Conservation (phyloP, 2,797 vertebrate species). For the Alfaro cultratus region DNA sequence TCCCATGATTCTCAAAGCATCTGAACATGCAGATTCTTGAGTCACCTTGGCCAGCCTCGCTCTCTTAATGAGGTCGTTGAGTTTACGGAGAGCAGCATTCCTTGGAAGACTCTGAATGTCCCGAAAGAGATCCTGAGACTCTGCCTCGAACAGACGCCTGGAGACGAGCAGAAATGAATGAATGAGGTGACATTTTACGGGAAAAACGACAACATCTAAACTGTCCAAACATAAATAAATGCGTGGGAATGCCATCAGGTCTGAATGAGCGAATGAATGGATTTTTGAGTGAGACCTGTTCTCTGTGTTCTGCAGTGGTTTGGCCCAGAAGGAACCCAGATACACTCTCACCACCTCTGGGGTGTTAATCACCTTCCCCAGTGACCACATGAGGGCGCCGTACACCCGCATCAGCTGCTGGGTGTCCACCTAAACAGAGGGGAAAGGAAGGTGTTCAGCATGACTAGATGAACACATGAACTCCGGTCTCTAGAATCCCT, state of each 20-base stretch:
- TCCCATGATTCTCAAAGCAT: constrained; percentile 17
- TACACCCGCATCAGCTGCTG: constrained; percentile 98
- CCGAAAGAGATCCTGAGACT: constrained; percentile 93
- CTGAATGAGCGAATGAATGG: neutral
- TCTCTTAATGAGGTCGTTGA: constrained; percentile 97
- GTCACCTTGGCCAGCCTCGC: constrained; percentile 95
- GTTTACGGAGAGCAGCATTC: constrained; percentile 94
- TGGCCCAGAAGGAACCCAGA: constrained; percentile 96
- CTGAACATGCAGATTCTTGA: constrained; percentile 21
- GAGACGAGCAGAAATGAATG: neutral
- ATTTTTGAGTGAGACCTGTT: constrained; percentile 75
- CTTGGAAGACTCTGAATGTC: constrained; percentile 95
- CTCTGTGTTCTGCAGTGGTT: constrained; percentile 93
- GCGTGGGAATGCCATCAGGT: neutral
- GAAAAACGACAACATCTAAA: neutral
- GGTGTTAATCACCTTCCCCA: constrained; percentile 97
- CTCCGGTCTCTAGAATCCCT: neutral
- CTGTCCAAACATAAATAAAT: neutral
- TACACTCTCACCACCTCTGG: constrained; percentile 95
- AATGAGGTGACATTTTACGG: no score
- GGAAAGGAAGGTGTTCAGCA: neutral
- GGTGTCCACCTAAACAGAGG: constrained; percentile 85
- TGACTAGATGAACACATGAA: neutral
- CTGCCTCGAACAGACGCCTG: constrained; percentile 91
- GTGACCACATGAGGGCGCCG: constrained; percentile 97